These are phyloP conservation scores for Chymomyza procnemis DNA, from an alignment of 2,888 invertebrate species.

Conservation along the genomic window DNA sequence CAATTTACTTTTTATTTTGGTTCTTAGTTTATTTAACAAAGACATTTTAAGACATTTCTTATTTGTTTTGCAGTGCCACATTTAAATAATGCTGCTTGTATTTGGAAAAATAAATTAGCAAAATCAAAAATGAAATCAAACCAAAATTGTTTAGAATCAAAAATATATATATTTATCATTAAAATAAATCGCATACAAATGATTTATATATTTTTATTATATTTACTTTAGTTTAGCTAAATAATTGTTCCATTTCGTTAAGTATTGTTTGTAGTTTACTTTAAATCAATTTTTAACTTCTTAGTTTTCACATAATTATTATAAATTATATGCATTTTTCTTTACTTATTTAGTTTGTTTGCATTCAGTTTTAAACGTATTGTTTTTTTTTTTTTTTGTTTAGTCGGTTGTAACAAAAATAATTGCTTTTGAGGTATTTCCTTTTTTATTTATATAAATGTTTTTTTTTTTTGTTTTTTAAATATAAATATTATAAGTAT, in stretches of 20 bases:
- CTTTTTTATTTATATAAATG: slow-evolving; percentile 68
- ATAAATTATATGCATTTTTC: slow-evolving; percentile 44
- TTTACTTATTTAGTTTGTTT: slow-evolving; percentile 42
- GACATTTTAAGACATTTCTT: no score
- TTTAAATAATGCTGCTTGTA: slow-evolving; percentile 1
- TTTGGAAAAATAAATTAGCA: not conserved
- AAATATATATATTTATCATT: not conserved
- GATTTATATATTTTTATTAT: slow-evolving; percentile 20
- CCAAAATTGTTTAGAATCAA: not conserved
- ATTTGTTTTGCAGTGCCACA: not conserved
- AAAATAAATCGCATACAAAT: not conserved
- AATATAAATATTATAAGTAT: slow-evolving; percentile 62
- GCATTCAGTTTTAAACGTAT: slow-evolving; percentile 8
- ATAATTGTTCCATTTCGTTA: slow-evolving; percentile 19
- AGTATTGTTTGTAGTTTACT: slow-evolving; percentile 19
- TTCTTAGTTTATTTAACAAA: not conserved
- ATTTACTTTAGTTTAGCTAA: slow-evolving; percentile 16
- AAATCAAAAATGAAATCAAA: not conserved
- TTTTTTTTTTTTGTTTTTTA: slow-evolving; percentile 34
- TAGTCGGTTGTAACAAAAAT: slow-evolving; percentile 67
- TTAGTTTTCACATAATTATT: slow-evolving; percentile 44
- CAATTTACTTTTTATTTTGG: slow-evolving; percentile 25
- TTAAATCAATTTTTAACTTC: slow-evolving; percentile 32
- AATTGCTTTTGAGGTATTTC: slow-evolving; percentile 75
- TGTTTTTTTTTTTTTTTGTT: slow-evolving; percentile 39